phyloP scores from a whole-genome alignment of 2,888 invertebrate genomes.

The Hypena proboscidalis region DNA sequence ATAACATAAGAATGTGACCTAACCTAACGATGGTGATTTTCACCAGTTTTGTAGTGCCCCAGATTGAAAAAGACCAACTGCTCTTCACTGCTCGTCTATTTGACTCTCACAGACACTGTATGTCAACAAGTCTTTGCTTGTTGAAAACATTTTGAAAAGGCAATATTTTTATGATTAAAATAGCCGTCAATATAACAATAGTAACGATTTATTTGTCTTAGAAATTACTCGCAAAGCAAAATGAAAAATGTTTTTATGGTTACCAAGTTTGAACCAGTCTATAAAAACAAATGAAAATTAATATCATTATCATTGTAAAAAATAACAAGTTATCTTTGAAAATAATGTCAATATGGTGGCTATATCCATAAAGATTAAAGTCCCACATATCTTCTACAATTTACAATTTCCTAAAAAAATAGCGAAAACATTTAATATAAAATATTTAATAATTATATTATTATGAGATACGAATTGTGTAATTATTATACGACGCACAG shows the following conservation, averaged over 20 bases:
- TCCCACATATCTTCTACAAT: constrained; percentile 43
- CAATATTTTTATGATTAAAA: neutral
- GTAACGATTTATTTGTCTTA: too few relatives aligned
- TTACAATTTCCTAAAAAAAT: constrained; percentile 31
- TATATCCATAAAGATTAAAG: constrained; percentile 17
- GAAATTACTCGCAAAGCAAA: too few relatives aligned
- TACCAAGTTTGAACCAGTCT: too few relatives aligned
- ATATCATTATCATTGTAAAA: too few relatives aligned
- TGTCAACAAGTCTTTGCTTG: constrained; percentile 9
- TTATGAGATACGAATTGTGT: constrained; percentile 7
- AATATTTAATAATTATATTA: constrained; percentile 19
- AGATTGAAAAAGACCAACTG: constrained; percentile 30
- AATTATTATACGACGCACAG: constrained; percentile 20
- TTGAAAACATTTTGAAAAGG: neutral
- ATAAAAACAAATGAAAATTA: too few relatives aligned
- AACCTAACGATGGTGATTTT: too few relatives aligned
- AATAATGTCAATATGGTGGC: constrained; percentile 8
- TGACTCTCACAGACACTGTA: neutral
- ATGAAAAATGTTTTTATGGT: too few relatives aligned
- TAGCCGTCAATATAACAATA: too few relatives aligned
- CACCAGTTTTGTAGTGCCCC: constrained; percentile 14
- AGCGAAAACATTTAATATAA: constrained; percentile 24
- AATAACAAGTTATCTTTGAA: constrained; percentile 7
- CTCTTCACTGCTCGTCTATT: constrained; percentile 9
- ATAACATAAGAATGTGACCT: too few relatives aligned